Evolutionary conservation across 2,797 vertebrate species (phyloP).

Genomic region (Peromyscus attwateri): DNA sequence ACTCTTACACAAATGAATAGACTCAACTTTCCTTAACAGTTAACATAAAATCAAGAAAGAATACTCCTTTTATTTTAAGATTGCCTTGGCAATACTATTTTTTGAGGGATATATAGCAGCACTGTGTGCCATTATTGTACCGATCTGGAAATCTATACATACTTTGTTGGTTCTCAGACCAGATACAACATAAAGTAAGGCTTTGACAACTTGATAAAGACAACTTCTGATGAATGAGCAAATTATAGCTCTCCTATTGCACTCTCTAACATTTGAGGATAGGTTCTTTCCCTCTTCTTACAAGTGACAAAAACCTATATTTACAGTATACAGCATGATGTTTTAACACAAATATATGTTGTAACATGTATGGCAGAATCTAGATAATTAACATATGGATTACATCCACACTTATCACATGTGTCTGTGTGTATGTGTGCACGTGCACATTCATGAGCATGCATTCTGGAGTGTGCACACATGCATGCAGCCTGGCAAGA

Average conservation of each 20-base stretch:
- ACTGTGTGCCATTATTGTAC: slow-evolving; percentile 73
- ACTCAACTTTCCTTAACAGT: slow-evolving; percentile 36
- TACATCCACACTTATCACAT: neutral
- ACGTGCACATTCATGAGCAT: too few relatives aligned
- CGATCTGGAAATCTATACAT: slow-evolving; percentile 23
- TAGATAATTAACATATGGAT: neutral
- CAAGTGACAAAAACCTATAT: neutral
- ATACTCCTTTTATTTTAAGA: slow-evolving; percentile 57
- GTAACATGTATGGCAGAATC: neutral
- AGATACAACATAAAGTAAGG: slow-evolving; percentile 45
- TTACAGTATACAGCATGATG: neutral
- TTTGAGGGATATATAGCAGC: slow-evolving; percentile 45
- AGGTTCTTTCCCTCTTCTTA: slow-evolving; percentile 43
- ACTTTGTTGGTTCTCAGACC: neutral
- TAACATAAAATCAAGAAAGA: slow-evolving; percentile 41
- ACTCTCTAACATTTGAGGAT: slow-evolving; percentile 73
- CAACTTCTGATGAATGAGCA: slow-evolving; percentile 81
- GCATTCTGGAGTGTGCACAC: neutral
- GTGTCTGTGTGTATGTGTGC: neutral
- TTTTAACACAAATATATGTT: neutral
- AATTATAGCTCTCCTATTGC: slow-evolving; percentile 72
- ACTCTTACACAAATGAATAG: slow-evolving; percentile 20
- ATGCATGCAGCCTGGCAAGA: neutral
- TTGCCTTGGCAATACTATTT: slow-evolving; percentile 73
- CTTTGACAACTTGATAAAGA: slow-evolving; percentile 72